phyloP scores from a whole-genome alignment of 2,888 invertebrate species.

The Amblyteles armatorius region DNA sequence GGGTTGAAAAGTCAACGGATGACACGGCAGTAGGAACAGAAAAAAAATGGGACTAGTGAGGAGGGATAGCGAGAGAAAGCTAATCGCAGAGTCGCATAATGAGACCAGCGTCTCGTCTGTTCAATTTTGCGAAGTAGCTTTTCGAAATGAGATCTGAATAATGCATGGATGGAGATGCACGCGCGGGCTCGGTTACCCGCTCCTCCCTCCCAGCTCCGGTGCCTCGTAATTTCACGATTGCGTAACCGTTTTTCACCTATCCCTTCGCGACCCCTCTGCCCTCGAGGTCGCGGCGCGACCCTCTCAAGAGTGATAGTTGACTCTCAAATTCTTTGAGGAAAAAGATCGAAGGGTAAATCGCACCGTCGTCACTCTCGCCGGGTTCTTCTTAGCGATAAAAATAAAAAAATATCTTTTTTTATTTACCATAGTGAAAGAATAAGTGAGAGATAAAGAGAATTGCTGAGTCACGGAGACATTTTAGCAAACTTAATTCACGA shows the following conservation, averaged over 20 bases:
- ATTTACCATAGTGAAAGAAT: too few relatives aligned
- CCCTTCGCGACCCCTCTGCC: conserved; percentile 6
- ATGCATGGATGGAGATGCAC: conserved; percentile 72
- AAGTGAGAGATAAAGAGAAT: too few relatives aligned
- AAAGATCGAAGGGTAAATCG: conserved; percentile 39
- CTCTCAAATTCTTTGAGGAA: conserved; percentile 50
- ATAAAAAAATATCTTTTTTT: conserved; percentile 4
- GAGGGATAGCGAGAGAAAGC: conserved; percentile 55
- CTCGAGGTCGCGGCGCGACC: conserved; percentile 21
- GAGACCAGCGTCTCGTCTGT: conserved; percentile 66
- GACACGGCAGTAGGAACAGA: not conserved
- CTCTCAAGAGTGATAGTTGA: conserved; percentile 52
- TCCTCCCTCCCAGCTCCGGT: conserved; percentile 14
- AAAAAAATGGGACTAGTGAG: conserved; percentile 29
- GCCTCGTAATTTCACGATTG: conserved; percentile 71
- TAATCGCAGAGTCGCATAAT: conserved; percentile 69
- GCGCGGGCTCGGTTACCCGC: conserved; percentile 58
- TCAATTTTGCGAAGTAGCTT: conserved; percentile 72
- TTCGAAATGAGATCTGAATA: conserved; percentile 73
- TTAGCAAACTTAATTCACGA: too few relatives aligned
- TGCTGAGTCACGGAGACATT: too few relatives aligned
- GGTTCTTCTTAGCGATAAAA: not conserved
- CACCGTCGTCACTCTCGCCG: conserved; percentile 30
- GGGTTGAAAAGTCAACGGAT: conserved; percentile 30
- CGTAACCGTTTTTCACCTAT: conserved; percentile 65